phyloP scores from a whole-genome alignment of 2,113 vertebrate species.

The Pao palembangensis region DNA sequence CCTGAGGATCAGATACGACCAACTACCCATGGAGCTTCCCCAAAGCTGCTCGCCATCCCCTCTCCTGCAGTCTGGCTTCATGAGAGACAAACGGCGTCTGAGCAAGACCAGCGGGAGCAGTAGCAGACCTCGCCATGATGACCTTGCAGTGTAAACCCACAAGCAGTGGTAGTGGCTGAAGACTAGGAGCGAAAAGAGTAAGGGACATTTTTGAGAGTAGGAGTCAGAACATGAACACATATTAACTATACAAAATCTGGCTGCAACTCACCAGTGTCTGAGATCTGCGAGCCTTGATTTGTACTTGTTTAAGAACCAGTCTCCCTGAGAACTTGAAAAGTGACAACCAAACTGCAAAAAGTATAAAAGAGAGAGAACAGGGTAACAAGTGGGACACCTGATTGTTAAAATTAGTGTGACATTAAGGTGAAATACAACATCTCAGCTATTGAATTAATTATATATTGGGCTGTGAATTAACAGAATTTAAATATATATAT shows the following conservation, averaged over 20 bases:
- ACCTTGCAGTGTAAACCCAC: slow-evolving; percentile 82
- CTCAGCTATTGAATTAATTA: slow-evolving; percentile 2
- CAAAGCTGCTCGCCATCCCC: slow-evolving; percentile 60
- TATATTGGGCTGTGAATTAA: slow-evolving; percentile 1
- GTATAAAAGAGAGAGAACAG: slow-evolving; percentile 28
- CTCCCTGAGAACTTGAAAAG: slow-evolving; percentile 14
- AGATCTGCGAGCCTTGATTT: slow-evolving; percentile 37
- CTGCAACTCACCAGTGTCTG: not conserved
- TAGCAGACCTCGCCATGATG: slow-evolving; percentile 85
- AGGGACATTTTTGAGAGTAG: slow-evolving; percentile 6
- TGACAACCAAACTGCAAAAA: slow-evolving; percentile 46
- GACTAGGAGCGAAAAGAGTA: not conserved
- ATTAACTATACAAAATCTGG: slow-evolving; percentile 9
- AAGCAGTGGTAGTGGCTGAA: not conserved
- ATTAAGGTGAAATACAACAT: slow-evolving; percentile 19
- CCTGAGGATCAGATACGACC: slow-evolving; percentile 76
- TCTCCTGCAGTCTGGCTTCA: slow-evolving; percentile 66
- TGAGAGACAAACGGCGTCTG: slow-evolving; percentile 82
- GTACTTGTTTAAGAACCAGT: not conserved
- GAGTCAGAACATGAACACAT: not conserved
- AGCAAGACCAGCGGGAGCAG: slow-evolving; percentile 87
- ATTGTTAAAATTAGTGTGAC: slow-evolving; percentile 17
- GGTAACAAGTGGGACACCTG: slow-evolving; percentile 44
- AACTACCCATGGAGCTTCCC: slow-evolving; percentile 59
- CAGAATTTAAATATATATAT: slow-evolving; percentile 1